Evolutionary conservation across 1,140 invertebrate genomes (phyloP).

Genomic region (Trichonephila clavipes): DNA sequence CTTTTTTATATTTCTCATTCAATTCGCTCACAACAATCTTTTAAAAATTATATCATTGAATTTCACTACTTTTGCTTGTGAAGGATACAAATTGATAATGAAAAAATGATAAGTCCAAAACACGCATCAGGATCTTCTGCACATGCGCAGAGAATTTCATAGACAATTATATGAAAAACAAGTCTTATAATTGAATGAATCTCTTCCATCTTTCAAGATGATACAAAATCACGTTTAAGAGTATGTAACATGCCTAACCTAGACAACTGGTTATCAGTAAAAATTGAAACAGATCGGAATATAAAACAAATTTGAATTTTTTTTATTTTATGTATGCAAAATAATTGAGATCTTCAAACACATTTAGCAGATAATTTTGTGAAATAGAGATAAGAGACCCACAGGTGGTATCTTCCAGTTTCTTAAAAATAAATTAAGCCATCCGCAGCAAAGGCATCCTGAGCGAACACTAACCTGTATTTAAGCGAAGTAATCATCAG

Average conservation of each 20-base stretch:
- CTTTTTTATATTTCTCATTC: no score
- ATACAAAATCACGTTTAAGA: no score
- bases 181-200: no score
- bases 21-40: no score
- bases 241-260: not conserved
- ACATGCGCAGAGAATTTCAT: no score
- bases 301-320: not conserved
- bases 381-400: slow-evolving; percentile 10
- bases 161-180: no score
- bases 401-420: slow-evolving; percentile 15
- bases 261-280: not conserved
- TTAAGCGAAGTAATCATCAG: slow-evolving; percentile 23
- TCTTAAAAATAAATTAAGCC: slow-evolving; percentile 13
- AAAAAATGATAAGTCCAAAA: no score
- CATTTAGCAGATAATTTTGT: not conserved
- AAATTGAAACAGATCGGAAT: not conserved
- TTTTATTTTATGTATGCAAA: not conserved
- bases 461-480: not conserved
- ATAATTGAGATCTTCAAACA: slow-evolving; percentile 28
- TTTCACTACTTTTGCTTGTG: no score
- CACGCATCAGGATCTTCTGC: no score
- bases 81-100: no score
- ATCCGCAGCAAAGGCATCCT: slow-evolving; percentile 14
- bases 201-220: no score
- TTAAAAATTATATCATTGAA: no score